Evolutionary conservation across 2,888 invertebrate species (phyloP).

Genomic region (Arctia plantaginis): DNA sequence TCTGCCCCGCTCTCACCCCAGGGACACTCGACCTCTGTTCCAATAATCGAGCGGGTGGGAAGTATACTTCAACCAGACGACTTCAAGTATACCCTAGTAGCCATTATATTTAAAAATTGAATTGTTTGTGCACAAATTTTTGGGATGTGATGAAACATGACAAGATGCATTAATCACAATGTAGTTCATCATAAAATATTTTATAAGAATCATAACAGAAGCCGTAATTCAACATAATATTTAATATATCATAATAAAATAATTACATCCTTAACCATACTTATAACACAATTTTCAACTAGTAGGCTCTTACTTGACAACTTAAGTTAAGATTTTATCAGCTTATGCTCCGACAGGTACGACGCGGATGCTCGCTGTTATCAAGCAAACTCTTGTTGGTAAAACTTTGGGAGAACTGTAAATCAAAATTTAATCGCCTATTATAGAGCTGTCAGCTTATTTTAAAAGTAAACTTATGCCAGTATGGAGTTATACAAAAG

Average conservation of each 20-base stretch:
- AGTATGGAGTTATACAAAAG: slow-evolving; percentile 11
- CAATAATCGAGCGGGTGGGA: no score
- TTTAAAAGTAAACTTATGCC: slow-evolving; percentile 53
- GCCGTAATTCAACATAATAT: neutral
- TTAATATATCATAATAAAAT: neutral
- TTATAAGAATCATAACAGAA: neutral
- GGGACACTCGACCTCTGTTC: no score
- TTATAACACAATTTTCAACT: neutral
- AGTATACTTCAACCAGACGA: no score
- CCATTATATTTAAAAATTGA: neutral
- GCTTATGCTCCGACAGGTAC: slow-evolving; percentile 44
- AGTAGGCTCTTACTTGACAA: slow-evolving; percentile 22
- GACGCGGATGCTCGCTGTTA: slow-evolving; percentile 50
- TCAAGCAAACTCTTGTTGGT: slow-evolving; percentile 72
- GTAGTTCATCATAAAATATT: neutral
- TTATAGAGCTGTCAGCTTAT: slow-evolving; percentile 57
- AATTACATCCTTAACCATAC: neutral
- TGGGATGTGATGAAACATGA: neutral
- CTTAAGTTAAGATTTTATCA: slow-evolving; percentile 38
- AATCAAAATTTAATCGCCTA: slow-evolving; percentile 73
- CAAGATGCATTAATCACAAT: neutral
- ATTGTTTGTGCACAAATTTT: neutral
- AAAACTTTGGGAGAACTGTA: slow-evolving; percentile 64
- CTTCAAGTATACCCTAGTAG: no score
- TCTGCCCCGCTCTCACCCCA: no score